A percentile compares a stretch with the other conserved stretches of the same genome.
phyloP scores from a whole-genome alignment of 2,888 invertebrate species.

The Folsomia candida region DNA sequence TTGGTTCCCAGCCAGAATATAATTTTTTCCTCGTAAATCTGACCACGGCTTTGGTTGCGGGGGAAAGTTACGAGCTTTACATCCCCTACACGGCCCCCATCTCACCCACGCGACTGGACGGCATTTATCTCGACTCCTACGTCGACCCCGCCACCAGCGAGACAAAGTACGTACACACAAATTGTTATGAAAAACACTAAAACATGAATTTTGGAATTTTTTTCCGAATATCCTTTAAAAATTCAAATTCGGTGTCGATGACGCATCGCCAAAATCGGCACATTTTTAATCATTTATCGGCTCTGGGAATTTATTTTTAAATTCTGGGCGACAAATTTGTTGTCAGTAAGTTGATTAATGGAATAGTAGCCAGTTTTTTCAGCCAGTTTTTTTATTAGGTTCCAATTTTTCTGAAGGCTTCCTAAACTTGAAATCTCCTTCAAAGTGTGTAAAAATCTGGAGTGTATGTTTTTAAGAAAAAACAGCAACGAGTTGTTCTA shows the following conservation, averaged over 20 bases:
- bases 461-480: too few species aligned
- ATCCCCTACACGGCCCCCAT: slow-evolving; percentile 36
- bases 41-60: slow-evolving; percentile 11
- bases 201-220: neutral
- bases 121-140: slow-evolving; percentile 44
- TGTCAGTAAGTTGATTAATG: too few species aligned
- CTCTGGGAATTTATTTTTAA: too few species aligned
- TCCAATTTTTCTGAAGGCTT: too few species aligned
- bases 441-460: too few species aligned
- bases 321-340: too few species aligned
- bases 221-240: neutral
- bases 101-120: slow-evolving; percentile 34
- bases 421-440: too few species aligned
- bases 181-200: too few species aligned
- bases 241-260: neutral
- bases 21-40: slow-evolving; percentile 36
- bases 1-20: slow-evolving; percentile 13
- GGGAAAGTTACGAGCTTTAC: slow-evolving; percentile 31
- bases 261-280: too few species aligned
- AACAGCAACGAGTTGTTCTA: neutral
- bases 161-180: slow-evolving; percentile 34
- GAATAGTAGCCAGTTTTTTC: too few species aligned
- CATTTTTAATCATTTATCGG: too few species aligned
- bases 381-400: too few species aligned
- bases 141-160: slow-evolving; percentile 33